Evolutionary conservation across 1,140 invertebrate genomes (phyloP).

Genomic region (Metopolophium dirhodum): DNA sequence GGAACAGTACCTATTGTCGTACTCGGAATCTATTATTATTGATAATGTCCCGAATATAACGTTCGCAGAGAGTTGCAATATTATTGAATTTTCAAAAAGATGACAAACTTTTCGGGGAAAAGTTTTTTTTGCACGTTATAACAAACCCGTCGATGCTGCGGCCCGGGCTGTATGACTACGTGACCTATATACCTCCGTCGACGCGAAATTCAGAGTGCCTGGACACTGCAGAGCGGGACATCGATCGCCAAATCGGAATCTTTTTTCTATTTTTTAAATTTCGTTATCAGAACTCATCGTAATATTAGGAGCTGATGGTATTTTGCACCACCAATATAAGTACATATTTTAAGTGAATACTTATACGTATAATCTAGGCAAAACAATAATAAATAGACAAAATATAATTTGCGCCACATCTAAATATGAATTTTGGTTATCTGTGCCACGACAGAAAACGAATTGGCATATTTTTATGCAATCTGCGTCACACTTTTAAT

Average conservation of each 20-base stretch:
- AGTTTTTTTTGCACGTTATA: neutral
- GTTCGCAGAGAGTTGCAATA: neutral
- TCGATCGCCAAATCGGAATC: no score
- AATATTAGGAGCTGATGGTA: neutral
- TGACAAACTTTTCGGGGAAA: neutral
- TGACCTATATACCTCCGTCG: neutral
- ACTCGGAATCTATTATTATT: neutral
- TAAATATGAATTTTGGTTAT: no score
- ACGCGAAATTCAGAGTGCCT: neutral
- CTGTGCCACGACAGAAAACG: no score
- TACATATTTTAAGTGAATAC: no score
- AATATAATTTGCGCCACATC: no score
- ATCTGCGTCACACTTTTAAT: no score
- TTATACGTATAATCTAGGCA: no score
- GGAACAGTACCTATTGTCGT: neutral
- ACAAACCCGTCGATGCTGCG: neutral
- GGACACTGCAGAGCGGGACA: no score
- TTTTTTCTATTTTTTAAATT: neutral
- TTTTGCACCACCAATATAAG: neutral
- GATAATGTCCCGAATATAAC: neutral
- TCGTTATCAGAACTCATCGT: neutral
- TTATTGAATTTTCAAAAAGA: neutral
- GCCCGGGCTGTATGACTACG: neutral
- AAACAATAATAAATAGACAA: no score
- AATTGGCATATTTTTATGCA: no score